Conservation (phyloP, 2,888 invertebrate genomes). For the Heliconius charithonia region DNA sequence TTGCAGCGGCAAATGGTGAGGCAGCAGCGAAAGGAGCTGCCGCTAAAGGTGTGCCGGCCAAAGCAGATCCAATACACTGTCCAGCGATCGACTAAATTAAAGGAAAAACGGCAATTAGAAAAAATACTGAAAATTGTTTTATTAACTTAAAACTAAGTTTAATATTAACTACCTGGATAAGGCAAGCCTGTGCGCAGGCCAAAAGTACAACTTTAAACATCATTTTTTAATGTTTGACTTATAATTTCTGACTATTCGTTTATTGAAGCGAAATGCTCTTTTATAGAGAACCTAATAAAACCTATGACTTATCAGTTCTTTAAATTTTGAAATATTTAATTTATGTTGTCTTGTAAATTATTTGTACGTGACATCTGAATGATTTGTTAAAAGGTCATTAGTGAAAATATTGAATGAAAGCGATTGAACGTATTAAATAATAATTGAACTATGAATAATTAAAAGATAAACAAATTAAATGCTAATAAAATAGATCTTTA, state of each 20-base stretch:
- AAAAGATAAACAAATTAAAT: too few species aligned
- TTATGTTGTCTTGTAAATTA: not conserved
- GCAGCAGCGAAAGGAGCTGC: conserved; percentile 7
- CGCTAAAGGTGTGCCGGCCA: not conserved
- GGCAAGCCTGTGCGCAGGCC: conserved; percentile 53
- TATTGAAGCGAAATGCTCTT: not conserved
- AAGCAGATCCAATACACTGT: not conserved
- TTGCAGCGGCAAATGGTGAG: conserved; percentile 14
- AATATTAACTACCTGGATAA: conserved; percentile 50
- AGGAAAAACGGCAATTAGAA: too few species aligned
- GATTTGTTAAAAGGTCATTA: not conserved
- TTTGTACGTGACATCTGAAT: not conserved
- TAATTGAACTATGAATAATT: too few species aligned
- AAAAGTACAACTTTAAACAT: conserved; percentile 49
- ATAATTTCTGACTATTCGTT: too few species aligned
- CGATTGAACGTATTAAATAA: too few species aligned
- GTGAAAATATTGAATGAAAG: not conserved
- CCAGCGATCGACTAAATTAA: not conserved
- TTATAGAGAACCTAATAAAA: conserved; percentile 29
- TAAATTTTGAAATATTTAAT: not conserved
- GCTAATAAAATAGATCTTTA: too few species aligned
- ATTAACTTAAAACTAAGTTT: too few species aligned
- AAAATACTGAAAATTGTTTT: too few species aligned
- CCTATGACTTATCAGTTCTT: not conserved
- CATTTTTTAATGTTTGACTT: too few species aligned